These are phyloP conservation scores for Erebia palarica DNA, from an alignment of 2,888 invertebrate genomes.

Conservation along the genomic window DNA sequence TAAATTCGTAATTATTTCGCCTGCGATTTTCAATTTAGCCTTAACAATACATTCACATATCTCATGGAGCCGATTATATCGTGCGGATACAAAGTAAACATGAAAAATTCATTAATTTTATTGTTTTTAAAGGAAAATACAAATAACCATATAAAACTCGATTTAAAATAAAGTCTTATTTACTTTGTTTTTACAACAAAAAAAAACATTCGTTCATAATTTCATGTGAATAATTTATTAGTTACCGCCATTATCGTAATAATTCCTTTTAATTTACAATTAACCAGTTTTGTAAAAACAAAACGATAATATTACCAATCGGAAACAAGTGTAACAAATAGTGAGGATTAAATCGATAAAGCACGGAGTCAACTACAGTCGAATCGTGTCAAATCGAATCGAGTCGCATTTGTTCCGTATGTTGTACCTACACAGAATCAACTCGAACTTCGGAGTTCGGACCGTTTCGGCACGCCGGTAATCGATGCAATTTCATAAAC, in stretches of 20 bases:
- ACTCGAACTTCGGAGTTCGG: too few relatives aligned
- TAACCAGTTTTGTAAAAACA: background rate
- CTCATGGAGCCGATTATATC: background rate
- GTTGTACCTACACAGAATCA: too few relatives aligned
- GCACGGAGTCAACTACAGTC: too few relatives aligned
- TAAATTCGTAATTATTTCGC: background rate
- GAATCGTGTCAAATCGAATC: too few relatives aligned
- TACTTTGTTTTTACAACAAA: constrained; percentile 3
- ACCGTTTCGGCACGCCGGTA: too few relatives aligned
- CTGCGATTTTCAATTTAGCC: background rate
- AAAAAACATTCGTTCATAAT: background rate
- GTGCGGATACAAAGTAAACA: background rate
- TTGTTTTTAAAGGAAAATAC: background rate
- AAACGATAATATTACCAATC: constrained; percentile 13
- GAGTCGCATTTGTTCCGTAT: too few relatives aligned
- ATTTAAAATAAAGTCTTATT: background rate
- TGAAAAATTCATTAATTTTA: background rate
- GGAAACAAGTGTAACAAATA: constrained; percentile 22
- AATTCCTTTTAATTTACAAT: background rate
- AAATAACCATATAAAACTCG: background rate
- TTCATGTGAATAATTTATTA: background rate
- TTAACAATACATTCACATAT: too few relatives aligned
- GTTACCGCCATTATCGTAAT: background rate
- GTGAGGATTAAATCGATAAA: constrained; percentile 12
- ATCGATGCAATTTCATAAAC: too few relatives aligned